Evolutionary conservation across 2,888 invertebrate species (phyloP).

Genomic region (Gasteruption jaculator): DNA sequence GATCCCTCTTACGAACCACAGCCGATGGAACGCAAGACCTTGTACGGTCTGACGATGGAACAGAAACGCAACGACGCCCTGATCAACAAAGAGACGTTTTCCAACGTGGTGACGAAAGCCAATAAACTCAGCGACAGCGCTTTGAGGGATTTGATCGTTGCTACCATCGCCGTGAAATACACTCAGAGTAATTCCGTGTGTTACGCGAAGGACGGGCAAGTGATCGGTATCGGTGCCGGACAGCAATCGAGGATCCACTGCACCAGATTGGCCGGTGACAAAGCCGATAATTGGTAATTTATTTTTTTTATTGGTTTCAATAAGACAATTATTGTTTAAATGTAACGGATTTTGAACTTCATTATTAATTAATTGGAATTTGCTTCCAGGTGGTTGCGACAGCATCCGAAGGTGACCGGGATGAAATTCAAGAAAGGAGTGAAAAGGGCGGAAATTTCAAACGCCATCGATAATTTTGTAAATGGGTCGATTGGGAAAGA

Average conservation of each 20-base stretch:
- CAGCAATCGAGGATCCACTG: constrained; percentile 99
- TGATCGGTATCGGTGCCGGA: constrained; percentile 97
- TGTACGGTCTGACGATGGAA: constrained; percentile 81
- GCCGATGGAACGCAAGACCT: constrained; percentile 72
- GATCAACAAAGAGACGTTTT: constrained; percentile 73
- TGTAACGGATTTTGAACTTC: background rate
- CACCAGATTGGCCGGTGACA: constrained; percentile 93
- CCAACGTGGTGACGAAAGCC: constrained; percentile 72
- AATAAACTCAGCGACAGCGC: constrained; percentile 67
- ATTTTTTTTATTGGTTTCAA: constrained; percentile 1
- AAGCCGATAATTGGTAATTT: constrained; percentile 87
- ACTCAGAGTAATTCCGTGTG: constrained; percentile 99
- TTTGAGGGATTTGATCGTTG: constrained; percentile 86
- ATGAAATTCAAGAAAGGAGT: constrained; percentile 84
- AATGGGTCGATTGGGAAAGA: constrained; percentile 89
- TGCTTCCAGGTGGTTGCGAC: constrained; percentile 80
- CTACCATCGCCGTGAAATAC: constrained; percentile 94
- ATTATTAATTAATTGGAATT: constrained; percentile 1
- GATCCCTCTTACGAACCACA: constrained; percentile 82
- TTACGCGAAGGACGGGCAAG: constrained; percentile 88
- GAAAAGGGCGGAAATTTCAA: constrained; percentile 88
- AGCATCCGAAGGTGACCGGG: constrained; percentile 78
- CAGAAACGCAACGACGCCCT: constrained; percentile 86
- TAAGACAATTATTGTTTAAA: constrained; percentile 11
- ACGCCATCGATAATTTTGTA: constrained; percentile 93